Evolutionary conservation across 1,140 invertebrate species (phyloP).

Genomic region (Pectinophora gossypiella): DNA sequence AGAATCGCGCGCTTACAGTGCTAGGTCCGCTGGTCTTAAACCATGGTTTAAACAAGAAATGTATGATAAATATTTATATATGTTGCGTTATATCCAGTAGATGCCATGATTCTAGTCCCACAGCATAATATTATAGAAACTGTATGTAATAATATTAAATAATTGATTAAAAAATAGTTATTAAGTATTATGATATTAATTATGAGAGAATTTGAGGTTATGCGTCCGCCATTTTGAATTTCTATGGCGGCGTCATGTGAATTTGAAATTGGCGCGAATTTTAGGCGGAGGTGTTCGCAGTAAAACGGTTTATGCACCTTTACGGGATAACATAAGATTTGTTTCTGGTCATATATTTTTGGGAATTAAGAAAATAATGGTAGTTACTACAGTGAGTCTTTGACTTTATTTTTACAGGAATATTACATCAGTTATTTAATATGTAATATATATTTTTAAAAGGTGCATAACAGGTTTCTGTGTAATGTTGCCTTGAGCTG

Average conservation of each 20-base stretch:
- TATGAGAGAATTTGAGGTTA: slow-evolving; percentile 16
- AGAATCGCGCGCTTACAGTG: not conserved
- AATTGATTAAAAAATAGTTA: slow-evolving; percentile 5
- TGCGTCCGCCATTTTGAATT: not conserved
- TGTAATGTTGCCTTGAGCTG: not conserved
- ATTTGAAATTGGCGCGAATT: not conserved
- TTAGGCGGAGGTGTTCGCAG: too few species aligned
- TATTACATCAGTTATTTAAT: too few species aligned
- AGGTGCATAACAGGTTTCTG: too few species aligned
- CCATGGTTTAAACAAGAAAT: not conserved
- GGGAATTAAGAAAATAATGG: too few species aligned
- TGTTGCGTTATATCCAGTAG: slow-evolving; percentile 39
- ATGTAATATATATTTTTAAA: too few species aligned
- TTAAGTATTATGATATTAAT: slow-evolving; percentile 43
- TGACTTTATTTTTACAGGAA: too few species aligned
- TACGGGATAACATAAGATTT: too few species aligned
- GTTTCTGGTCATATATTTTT: too few species aligned
- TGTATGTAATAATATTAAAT: slow-evolving; percentile 33
- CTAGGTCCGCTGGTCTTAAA: too few species aligned
- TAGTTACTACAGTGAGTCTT: too few species aligned
- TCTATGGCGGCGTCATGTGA: not conserved
- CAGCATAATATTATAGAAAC: slow-evolving; percentile 44
- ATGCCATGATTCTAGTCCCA: slow-evolving; percentile 62
- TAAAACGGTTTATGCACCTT: too few species aligned
- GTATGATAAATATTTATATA: not conserved